Conservation (phyloP, 2,888 invertebrate genomes). For the Thalpophila matura region DNA sequence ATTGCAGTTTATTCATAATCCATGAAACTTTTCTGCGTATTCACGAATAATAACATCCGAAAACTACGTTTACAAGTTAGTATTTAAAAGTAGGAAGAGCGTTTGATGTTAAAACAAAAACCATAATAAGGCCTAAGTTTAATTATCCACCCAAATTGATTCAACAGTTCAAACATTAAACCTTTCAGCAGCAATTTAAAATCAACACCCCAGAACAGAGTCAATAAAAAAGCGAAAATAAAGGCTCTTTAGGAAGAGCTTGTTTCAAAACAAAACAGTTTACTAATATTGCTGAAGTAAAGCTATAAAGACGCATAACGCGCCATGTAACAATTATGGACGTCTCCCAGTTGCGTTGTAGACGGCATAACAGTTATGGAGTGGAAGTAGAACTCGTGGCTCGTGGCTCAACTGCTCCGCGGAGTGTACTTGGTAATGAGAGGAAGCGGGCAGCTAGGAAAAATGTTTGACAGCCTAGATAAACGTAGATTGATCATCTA, state of each 20-base stretch:
- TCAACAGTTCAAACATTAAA: conserved; percentile 8
- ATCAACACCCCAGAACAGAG: conserved; percentile 21
- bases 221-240: conserved; percentile 48
- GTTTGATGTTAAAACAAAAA: too few relatives aligned
- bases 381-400: conserved; percentile 44
- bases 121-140: too few relatives aligned
- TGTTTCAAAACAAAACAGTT: conserved; percentile 56
- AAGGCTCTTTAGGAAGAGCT: conserved; percentile 22
- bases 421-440: conserved; percentile 25
- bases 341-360: conserved; percentile 60
- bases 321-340: conserved; percentile 76
- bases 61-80: too few relatives aligned
- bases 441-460: conserved; percentile 5
- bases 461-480: too few relatives aligned
- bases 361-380: conserved; percentile 53
- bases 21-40: background rate
- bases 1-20: background rate
- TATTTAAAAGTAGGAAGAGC: too few relatives aligned
- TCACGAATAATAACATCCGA: too few relatives aligned
- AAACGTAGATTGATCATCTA: too few relatives aligned
- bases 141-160: too few relatives aligned
- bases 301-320: conserved; percentile 68
- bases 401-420: conserved; percentile 41
- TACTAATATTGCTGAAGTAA: conserved; percentile 70
- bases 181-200: conserved; percentile 7